These are phyloP conservation scores for Enteromius mattozi DNA, from an alignment of 2,797 vertebrate genomes.

Conservation along the genomic window DNA sequence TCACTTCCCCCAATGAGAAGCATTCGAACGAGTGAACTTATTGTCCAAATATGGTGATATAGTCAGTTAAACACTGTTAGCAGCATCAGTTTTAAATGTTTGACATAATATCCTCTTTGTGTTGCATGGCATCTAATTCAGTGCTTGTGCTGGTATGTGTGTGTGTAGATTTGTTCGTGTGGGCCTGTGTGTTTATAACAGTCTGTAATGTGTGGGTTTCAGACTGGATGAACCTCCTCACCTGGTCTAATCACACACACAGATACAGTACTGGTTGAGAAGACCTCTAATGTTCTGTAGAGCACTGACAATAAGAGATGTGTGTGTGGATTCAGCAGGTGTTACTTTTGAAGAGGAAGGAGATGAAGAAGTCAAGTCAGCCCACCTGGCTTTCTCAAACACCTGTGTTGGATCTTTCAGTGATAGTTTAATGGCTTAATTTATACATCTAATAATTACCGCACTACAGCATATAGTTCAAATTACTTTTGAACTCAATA, in stretches of 20 bases:
- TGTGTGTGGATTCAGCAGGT: slow-evolving; percentile 39
- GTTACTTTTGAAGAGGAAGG: slow-evolving; percentile 23
- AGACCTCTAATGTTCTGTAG: neutral
- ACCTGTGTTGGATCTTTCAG: slow-evolving; percentile 45
- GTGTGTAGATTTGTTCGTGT: neutral
- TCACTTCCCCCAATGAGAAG: neutral
- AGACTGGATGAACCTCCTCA: neutral
- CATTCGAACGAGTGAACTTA: neutral
- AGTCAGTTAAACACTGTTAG: neutral
- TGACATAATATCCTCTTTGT: slow-evolving; percentile 16
- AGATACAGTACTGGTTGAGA: neutral
- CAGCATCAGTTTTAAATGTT: neutral
- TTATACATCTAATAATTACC: slow-evolving; percentile 7
- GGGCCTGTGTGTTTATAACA: slow-evolving; percentile 15
- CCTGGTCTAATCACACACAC: neutral
- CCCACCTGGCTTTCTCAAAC: slow-evolving; percentile 47
- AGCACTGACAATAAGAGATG: slow-evolving; percentile 29
- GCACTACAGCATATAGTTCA: slow-evolving; percentile 1
- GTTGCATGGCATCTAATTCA: slow-evolving; percentile 17
- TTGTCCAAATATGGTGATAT: slow-evolving; percentile 23
- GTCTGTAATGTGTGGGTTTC: slow-evolving; percentile 15
- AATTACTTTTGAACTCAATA: slow-evolving; percentile 15
- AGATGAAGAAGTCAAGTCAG: slow-evolving; percentile 22
- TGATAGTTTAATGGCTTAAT: slow-evolving; percentile 33
- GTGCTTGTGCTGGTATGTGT: neutral